Conservation (phyloP, 2,113 vertebrate species). For the Cottus gobio region DNA sequence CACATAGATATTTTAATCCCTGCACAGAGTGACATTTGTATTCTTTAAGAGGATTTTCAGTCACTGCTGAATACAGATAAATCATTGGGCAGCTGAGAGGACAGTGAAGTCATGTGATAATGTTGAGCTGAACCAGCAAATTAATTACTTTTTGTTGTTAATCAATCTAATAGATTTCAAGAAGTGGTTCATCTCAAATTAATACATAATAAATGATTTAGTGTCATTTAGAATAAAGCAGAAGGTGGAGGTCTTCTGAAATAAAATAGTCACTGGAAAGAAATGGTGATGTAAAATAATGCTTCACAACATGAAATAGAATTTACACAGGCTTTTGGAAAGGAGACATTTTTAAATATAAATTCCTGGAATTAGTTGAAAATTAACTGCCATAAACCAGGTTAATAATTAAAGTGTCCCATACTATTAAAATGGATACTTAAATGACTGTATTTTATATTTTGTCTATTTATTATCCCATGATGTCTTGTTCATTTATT, state of each 20-base stretch:
- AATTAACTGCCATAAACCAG: background rate
- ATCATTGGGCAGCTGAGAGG: background rate
- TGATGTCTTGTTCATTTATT: background rate
- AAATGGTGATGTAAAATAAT: background rate
- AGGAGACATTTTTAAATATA: background rate
- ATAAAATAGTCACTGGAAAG: background rate
- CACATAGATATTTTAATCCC: conserved; percentile 67
- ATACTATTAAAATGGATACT: background rate
- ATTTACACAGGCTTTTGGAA: background rate
- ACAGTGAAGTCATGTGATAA: background rate
- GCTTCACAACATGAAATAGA: background rate
- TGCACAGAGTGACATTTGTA: background rate
- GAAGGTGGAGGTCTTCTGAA: background rate
- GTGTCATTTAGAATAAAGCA: background rate
- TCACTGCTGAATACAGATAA: conserved; percentile 18
- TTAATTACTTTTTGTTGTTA: no score
- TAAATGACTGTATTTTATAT: background rate
- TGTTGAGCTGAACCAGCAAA: background rate
- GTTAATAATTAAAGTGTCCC: background rate
- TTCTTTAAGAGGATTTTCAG: background rate
- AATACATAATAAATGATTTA: background rate
- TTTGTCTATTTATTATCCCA: background rate
- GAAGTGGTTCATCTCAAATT: background rate
- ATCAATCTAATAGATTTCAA: background rate
- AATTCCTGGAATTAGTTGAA: background rate